Conservation (phyloP, 2,113 vertebrate species). For the Daubentonia madagascariensis region DNA sequence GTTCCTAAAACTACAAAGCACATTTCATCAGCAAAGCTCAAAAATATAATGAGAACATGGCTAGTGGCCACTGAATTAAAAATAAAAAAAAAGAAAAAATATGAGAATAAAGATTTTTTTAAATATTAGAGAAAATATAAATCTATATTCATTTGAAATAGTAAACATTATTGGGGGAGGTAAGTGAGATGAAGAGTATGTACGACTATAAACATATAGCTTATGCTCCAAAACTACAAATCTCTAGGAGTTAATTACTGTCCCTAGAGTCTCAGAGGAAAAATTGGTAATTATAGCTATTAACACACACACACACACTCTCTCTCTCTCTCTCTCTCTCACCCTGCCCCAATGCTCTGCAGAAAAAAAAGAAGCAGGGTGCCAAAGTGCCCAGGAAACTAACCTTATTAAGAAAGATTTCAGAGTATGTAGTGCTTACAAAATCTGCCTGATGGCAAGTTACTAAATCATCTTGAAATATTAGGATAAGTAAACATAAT, state of each 20-base stretch:
- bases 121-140: not conserved
- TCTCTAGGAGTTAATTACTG: not conserved
- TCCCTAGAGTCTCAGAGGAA: not conserved
- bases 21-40: not conserved
- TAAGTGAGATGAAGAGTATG: not conserved
- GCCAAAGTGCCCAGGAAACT: not conserved
- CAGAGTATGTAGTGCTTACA: not conserved
- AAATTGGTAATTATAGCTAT: not conserved
- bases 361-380: not conserved
- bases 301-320: not conserved
- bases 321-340: no score
- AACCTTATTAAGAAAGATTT: not conserved
- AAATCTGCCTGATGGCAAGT: not conserved
- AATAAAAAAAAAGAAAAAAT: no score
- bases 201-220: not conserved
- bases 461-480: not conserved
- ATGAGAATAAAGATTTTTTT: not conserved
- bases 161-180: not conserved
- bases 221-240: not conserved
- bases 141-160: not conserved
- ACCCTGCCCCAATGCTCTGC: not conserved
- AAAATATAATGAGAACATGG: not conserved
- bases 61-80: no score
- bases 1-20: not conserved
- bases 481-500: not conserved